Evolutionary conservation across 2,888 invertebrate genomes (phyloP).

Genomic region (Diarsia mendica): DNA sequence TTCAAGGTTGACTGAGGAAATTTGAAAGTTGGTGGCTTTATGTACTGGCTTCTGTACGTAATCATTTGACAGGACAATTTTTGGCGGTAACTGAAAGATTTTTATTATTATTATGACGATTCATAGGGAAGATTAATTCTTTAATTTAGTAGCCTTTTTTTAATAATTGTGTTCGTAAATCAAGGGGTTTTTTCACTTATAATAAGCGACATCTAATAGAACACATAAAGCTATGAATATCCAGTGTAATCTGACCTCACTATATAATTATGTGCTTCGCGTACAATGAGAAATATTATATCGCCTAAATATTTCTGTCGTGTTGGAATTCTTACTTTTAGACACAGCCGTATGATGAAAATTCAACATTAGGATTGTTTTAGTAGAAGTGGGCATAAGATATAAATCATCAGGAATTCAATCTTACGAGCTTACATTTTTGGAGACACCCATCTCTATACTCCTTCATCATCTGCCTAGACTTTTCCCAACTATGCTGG

Average conservation of each 20-base stretch:
- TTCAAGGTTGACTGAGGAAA: too few species aligned
- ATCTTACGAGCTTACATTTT: background rate
- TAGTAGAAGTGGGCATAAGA: background rate
- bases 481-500: background rate
- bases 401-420: background rate
- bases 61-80: conserved; percentile 39
- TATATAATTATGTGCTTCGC: too few species aligned
- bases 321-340: background rate
- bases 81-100: conserved; percentile 42
- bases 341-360: background rate
- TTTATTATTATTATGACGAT: background rate
- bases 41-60: background rate
- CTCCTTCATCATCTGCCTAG: background rate
- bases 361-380: background rate
- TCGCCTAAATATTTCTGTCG: background rate
- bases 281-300: too few species aligned
- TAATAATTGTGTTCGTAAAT: background rate
- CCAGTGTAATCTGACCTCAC: too few species aligned
- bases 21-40: too few species aligned
- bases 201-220: too few species aligned
- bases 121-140: background rate
- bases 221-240: too few species aligned
- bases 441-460: background rate
- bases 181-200: background rate
- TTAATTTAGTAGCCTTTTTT: conserved; percentile 12